Conservation (phyloP, 2,797 vertebrate genomes). For the Centropyge bicolor region DNA sequence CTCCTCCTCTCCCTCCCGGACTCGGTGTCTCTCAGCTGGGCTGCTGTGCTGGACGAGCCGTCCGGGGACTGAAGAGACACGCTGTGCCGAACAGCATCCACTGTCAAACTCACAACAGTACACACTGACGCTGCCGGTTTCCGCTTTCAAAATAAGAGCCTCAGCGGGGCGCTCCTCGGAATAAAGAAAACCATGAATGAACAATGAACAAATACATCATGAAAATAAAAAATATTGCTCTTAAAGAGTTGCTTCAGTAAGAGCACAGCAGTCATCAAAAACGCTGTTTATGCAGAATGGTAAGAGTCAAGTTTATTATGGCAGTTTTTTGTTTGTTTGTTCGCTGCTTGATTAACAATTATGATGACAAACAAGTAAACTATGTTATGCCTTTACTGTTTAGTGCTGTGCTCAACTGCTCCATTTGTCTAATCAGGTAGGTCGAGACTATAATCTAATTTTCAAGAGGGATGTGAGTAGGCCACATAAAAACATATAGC, state of each 20-base stretch:
- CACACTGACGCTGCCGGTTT: not conserved
- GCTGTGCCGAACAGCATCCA: slow-evolving; percentile 43
- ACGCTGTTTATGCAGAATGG: too few species aligned
- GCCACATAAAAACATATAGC: not conserved
- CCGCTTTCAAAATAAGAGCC: slow-evolving; percentile 54
- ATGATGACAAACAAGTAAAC: too few species aligned
- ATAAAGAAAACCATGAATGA: not conserved
- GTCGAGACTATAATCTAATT: not conserved
- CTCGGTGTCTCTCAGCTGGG: slow-evolving; percentile 5
- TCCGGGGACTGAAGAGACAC: slow-evolving; percentile 36
- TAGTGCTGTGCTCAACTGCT: too few species aligned
- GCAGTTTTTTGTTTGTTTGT: too few species aligned
- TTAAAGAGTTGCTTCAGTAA: not conserved
- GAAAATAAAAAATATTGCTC: not conserved
- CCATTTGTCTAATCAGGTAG: not conserved
- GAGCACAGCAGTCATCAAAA: too few species aligned
- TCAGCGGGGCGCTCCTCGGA: not conserved
- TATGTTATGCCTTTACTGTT: too few species aligned
- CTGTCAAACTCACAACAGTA: not conserved
- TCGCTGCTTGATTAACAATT: too few species aligned
- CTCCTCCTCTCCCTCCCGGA: not conserved
- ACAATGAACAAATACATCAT: not conserved
- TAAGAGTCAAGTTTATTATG: too few species aligned
- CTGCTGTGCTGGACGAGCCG: slow-evolving; percentile 34
- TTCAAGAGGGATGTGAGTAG: not conserved